Evolutionary conservation across 2,113 vertebrate species (phyloP), one percentile per base, ranked within the genome.

Genomic region (Tapirus terrestris): DNA sequence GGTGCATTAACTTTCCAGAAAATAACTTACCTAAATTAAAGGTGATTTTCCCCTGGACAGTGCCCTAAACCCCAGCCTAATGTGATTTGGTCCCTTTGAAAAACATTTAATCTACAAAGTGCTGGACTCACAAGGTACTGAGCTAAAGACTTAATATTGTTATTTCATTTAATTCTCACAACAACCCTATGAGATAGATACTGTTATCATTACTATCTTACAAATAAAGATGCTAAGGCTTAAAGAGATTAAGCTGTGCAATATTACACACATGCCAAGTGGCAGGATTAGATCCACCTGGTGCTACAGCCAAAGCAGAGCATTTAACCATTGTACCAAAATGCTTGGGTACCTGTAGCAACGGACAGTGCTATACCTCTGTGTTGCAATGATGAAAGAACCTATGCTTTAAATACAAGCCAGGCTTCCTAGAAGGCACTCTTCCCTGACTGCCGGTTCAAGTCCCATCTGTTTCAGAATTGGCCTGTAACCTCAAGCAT

Each of bases 1-100:
- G 23, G 27, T 86, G 73, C 86, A 94, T 60, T 70, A 96, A 86
- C 83, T 86, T 91, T 79, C 14, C 5, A 48, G 86, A 82, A 93
- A 91, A 95, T 75, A 92, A 85, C 33, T 86, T 77, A 17, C 61
- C 67, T 93, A 76, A 81, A 61, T 96, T 94, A 61, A 92, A 92
- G 82, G 6, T 87, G 43, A 76, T 73, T 82, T 70, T 96, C 72
- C 33, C 89, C 93, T 73, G 33, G n/a, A 87, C 53, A 56, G 60
- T 80, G 23, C n/a, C 95, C 39, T 90, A 87, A 83, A 94, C 63
- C 6, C 76, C 39, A 92, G 51, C 53, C 76, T 95, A 87, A 94
- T 88, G 84, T 92, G 43, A 39, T 94, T 63, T 39, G 10, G 23
- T 45, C 43, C 17, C 51, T 95, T 86, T 83, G 79, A 89, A 97